Base-by-base conservation (phyloP, 2,888 invertebrate genomes). In the Fragum sueziense region DNA sequence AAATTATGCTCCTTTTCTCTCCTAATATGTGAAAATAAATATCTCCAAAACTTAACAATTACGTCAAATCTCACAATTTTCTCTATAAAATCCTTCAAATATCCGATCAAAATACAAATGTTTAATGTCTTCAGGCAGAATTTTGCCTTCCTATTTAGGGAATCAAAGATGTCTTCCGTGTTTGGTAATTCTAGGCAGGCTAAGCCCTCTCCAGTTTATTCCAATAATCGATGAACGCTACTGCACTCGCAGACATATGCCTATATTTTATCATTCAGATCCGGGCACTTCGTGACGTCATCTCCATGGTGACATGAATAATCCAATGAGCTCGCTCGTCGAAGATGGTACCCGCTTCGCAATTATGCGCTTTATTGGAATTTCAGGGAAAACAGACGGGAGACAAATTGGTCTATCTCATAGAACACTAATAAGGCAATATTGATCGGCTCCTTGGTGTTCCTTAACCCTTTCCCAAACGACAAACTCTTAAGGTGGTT, bases 291-390 rank as follows among this genome's bases (percentile, higher is more conserved):
- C 78, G 27, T 90, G 88, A 89, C 88, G 85, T 89, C 89, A 90
- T 90, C 82, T 37, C 88, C 86, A 89, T 90, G 88, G 86, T 71
- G 82, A 89, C 89, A 84, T 87, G 74, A 84, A 84, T 80, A 77
- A 76, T 86, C 86, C 85, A 80, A 81, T 79, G 80, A 67, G 68
- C 72, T 62, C 29, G 31, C 33, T 17, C 7, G 57, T 34, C 14
- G 20, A 11, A 22, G 6, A 29, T 70, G 70, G 37, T 54, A 25
- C 70, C 70, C 34, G 20, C 22, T 27, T 17, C 14, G 57, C 27
- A 57, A 57, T 57, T 57, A 29, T 22, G n/a, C 61, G n/a, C 61
- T 33, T n/a, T 61, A 61, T 61, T 61, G 61, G 61, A 61, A 61
- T 61, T 61, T n/a, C 34, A 41, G 25, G 27, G 37, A 27, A 14